phyloP scores from a whole-genome alignment of 2,888 invertebrate genomes.

The Tholera decimalis region DNA sequence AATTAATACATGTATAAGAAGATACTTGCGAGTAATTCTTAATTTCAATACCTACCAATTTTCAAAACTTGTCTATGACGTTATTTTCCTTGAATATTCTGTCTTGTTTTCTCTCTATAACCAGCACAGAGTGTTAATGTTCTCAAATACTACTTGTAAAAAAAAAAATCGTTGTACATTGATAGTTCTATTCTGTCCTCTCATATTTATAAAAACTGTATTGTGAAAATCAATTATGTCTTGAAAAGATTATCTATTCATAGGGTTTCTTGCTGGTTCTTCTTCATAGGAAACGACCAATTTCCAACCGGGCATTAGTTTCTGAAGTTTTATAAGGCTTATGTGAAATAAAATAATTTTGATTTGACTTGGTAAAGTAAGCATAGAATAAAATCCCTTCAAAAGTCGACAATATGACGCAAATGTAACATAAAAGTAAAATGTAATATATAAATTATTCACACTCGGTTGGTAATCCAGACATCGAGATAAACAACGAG shows the following conservation, averaged over 20 bases:
- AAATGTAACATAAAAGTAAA: conserved; percentile 56
- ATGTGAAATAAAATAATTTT: no score
- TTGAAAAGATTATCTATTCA: background rate
- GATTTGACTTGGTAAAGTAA: no score
- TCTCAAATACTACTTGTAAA: no score
- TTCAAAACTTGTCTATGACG: background rate
- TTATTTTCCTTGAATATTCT: conserved; percentile 6
- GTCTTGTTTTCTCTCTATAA: background rate
- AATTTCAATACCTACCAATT: no score
- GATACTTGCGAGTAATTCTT: conserved; percentile 1
- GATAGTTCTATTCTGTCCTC: background rate
- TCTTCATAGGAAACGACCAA: no score
- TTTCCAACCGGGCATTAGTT: no score
- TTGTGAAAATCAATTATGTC: no score
- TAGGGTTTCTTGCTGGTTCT: no score
- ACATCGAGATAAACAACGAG: conserved; percentile 70
- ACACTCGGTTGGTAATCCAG: conserved; percentile 67
- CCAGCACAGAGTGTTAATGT: no score
- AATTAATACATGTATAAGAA: background rate
- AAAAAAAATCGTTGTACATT: background rate
- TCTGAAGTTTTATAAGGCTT: no score
- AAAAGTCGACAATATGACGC: conserved; percentile 5
- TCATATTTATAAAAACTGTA: no score
- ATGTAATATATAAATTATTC: conserved; percentile 59
- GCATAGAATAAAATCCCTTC: no score